Evolutionary conservation across 2,113 vertebrate species (phyloP).

Genomic region (Syngnathus typhle): DNA sequence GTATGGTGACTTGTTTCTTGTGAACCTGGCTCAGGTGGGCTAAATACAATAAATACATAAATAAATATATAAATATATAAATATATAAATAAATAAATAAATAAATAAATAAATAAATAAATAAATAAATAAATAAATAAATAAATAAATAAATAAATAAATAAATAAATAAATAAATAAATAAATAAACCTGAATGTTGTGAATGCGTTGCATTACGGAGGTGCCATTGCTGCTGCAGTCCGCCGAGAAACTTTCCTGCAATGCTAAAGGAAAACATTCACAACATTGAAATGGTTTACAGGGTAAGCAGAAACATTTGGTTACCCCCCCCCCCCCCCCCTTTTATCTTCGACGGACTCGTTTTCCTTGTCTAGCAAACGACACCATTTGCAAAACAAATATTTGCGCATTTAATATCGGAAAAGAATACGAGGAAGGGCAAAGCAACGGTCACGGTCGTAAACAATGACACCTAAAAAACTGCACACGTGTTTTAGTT

Average conservation of each 20-base stretch:
- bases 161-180: constrained; percentile 43
- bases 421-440: constrained; percentile 9
- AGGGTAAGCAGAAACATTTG: not conserved
- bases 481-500: not conserved
- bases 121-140: constrained; percentile 35
- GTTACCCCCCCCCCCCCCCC: not conserved
- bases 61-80: too few species aligned
- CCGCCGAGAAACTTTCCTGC: constrained; percentile 69
- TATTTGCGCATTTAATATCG: not conserved
- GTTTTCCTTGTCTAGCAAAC: not conserved
- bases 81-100: not conserved
- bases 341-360: not conserved
- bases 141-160: constrained; percentile 35
- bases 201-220: constrained; percentile 82
- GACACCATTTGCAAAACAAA: constrained; percentile 55
- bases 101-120: constrained; percentile 35
- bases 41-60: not conserved
- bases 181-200: constrained; percentile 77
- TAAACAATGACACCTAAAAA: constrained; percentile 1
- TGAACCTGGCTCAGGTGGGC: not conserved
- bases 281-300: not conserved
- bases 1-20: not conserved
- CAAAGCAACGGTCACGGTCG: not conserved
- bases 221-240: constrained; percentile 57
- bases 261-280: constrained; percentile 67